phyloP scores from a whole-genome alignment of 2,797 vertebrate species.

The Toxotes lorentzi region DNA sequence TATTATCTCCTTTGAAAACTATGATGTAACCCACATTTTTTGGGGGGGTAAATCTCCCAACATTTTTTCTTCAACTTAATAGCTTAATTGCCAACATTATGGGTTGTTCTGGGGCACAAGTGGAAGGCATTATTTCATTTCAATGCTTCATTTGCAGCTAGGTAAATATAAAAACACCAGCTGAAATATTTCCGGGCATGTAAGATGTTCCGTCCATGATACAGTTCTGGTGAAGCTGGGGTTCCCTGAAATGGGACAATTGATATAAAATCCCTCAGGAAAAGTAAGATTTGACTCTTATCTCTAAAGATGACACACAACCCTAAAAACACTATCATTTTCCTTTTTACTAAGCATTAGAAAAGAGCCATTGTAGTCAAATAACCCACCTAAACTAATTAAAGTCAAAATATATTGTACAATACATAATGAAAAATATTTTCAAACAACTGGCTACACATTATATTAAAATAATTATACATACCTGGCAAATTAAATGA shows the following conservation, averaged over 20 bases:
- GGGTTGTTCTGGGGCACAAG: constrained; percentile 65
- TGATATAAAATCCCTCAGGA: neutral
- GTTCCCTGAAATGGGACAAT: constrained; percentile 6
- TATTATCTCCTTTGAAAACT: constrained; percentile 35
- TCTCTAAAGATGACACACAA: neutral
- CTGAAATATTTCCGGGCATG: constrained; percentile 66
- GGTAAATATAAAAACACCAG: constrained; percentile 78
- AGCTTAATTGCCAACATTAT: constrained; percentile 73
- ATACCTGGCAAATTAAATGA: constrained; percentile 3
- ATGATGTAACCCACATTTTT: neutral
- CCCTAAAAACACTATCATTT: neutral
- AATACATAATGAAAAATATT: neutral
- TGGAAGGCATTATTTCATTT: constrained; percentile 81
- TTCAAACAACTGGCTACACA: neutral
- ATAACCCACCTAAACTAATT: neutral
- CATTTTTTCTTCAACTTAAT: constrained; percentile 64
- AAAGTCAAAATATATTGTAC: neutral
- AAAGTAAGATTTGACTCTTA: neutral
- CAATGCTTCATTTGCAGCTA: constrained; percentile 77
- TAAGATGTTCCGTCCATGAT: constrained; percentile 45
- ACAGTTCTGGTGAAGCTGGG: constrained; percentile 12
- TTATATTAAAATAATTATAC: neutral
- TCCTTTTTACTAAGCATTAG: neutral
- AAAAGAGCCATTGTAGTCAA: neutral
- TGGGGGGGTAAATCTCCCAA: constrained; percentile 5